Conservation (phyloP, 2,113 vertebrate species). For the Ranitomeya variabilis region DNA sequence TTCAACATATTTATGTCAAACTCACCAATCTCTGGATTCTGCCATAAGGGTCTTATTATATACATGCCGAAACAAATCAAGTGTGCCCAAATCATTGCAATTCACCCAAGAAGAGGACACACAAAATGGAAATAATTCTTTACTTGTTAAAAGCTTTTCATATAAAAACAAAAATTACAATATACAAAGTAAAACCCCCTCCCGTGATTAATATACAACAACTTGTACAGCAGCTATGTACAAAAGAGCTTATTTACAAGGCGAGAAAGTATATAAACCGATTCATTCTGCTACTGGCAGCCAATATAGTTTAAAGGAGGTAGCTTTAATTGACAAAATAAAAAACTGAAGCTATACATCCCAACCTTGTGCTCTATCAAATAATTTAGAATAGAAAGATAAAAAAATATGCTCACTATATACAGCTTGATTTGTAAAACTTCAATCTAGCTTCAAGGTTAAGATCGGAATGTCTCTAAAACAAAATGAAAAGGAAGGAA, state of each 20-base stretch:
- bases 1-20: no score
- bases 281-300: conserved; percentile 85
- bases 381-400: conserved; percentile 89
- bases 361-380: conserved; percentile 83
- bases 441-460: conserved; percentile 71
- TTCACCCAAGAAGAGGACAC: conserved; percentile 45
- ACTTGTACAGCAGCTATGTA: conserved; percentile 84
- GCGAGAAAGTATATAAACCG: conserved; percentile 74
- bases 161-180: conserved; percentile 84
- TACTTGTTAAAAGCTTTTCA: conserved; percentile 81
- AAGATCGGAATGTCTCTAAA: conserved; percentile 64
- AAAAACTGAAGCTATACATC: conserved; percentile 82
- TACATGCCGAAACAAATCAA: neutral
- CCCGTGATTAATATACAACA: conserved; percentile 82
- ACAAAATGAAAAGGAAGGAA: conserved; percentile 50
- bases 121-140: conserved; percentile 70
- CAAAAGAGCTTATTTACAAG: conserved; percentile 86
- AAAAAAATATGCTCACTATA: conserved; percentile 82
- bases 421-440: conserved; percentile 78
- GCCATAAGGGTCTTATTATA: neutral
- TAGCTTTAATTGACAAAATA: conserved; percentile 91
- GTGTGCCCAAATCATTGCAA: neutral
- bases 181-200: conserved; percentile 82
- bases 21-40: no score
- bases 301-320: conserved; percentile 88